A percentile compares a stretch with the other conserved stretches of the same genome.
These are phyloP conservation scores for Corythornis cristatus DNA, from an alignment of 2,113 vertebrate genomes.

Conservation along the genomic window DNA sequence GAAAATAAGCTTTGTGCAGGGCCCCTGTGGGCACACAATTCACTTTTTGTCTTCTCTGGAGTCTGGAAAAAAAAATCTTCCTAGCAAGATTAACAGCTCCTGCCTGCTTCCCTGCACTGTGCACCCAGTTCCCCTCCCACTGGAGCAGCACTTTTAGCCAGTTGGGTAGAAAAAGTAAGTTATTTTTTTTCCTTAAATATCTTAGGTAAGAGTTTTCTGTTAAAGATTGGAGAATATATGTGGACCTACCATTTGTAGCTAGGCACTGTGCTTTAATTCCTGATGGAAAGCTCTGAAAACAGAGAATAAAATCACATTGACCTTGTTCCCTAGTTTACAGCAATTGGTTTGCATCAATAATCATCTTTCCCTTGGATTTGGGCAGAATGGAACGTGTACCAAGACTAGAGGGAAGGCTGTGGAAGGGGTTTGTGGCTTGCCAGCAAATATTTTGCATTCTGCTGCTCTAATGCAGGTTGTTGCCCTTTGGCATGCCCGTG, in stretches of 20 bases:
- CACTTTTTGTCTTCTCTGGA: rapidly evolving
- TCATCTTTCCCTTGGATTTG: rapidly evolving
- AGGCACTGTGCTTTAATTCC: not conserved
- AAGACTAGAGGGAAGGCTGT: not conserved
- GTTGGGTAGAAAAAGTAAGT: not conserved
- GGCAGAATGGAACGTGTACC: not conserved
- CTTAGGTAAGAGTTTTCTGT: not conserved
- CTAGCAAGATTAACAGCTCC: not conserved
- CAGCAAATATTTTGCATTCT: not conserved
- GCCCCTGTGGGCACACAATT: rapidly evolving
- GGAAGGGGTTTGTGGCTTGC: not conserved
- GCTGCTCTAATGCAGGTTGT: not conserved
- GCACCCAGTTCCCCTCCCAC: not conserved
- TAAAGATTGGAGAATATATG: not conserved
- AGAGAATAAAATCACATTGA: not conserved
- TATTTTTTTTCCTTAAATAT: not conserved
- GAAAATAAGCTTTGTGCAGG: not conserved
- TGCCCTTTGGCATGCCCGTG: not conserved
- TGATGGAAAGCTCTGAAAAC: not conserved
- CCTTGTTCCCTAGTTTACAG: not conserved
- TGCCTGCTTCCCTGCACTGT: not conserved
- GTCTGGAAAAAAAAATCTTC: not conserved
- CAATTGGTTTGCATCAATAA: not conserved
- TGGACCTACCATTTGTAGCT: not conserved
- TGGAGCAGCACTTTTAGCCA: not conserved